These are phyloP conservation scores for Euwallacea similis DNA, from an alignment of 1,140 invertebrate genomes.

Conservation along the genomic window DNA sequence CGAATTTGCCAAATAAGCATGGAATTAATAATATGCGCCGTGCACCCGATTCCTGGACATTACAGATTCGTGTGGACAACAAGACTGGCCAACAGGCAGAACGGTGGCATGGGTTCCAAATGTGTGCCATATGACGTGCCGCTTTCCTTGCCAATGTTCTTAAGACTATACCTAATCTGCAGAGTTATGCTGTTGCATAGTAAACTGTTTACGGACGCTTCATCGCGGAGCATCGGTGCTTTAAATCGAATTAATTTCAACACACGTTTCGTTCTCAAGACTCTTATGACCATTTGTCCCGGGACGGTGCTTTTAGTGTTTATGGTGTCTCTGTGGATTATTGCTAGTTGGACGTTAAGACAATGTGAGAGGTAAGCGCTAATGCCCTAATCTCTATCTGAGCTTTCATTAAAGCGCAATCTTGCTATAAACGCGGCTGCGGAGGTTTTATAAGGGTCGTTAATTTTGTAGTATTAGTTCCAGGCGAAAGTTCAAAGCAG, in stretches of 20 bases:
- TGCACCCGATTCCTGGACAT: conserved; percentile 96
- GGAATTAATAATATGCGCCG: conserved; percentile 92
- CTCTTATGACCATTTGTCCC: conserved; percentile 99
- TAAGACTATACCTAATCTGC: conserved; percentile 97
- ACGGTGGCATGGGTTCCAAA: conserved; percentile 77
- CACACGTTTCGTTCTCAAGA: conserved; percentile 98
- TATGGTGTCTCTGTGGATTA: conserved; percentile 99
- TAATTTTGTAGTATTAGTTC: too few relatives aligned
- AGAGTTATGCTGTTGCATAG: conserved; percentile 98
- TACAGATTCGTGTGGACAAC: conserved; percentile 96
- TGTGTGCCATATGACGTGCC: conserved; percentile 94
- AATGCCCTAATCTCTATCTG: background rate
- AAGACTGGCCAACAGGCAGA: conserved; percentile 84
- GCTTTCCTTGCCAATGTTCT: conserved; percentile 98
- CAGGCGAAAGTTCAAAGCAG: too few relatives aligned
- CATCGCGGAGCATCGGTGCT: conserved; percentile 90
- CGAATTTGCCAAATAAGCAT: conserved; percentile 89
- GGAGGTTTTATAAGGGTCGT: too few relatives aligned
- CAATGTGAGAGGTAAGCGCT: conserved; percentile 94
- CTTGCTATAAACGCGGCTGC: conserved; percentile 1
- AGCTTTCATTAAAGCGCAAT: background rate
- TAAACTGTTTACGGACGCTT: conserved; percentile 98
- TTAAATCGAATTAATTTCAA: conserved; percentile 99
- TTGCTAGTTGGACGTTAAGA: conserved; percentile 96
- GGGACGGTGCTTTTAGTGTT: conserved; percentile 97